These are phyloP conservation scores for Geothlypis trichas DNA, from an alignment of 2,113 vertebrate genomes.

Conservation along the genomic window DNA sequence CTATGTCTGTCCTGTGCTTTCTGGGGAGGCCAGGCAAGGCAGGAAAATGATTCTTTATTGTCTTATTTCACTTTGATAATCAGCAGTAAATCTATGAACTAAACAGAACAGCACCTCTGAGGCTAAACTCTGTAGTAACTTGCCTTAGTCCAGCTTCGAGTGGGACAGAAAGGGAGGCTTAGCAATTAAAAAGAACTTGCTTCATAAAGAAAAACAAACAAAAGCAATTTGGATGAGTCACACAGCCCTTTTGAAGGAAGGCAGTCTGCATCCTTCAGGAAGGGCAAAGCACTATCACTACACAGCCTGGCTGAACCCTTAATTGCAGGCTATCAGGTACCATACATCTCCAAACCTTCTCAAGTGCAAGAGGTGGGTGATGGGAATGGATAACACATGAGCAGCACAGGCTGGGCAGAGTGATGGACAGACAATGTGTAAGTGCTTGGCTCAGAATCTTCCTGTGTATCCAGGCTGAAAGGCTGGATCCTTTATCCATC, in stretches of 20 bases:
- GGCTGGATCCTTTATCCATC: too few relatives aligned
- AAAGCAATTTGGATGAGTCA: background rate
- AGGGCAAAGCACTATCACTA: background rate
- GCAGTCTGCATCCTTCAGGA: background rate
- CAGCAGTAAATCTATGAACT: background rate
- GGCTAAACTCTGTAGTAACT: background rate
- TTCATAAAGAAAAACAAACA: background rate
- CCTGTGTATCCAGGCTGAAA: background rate
- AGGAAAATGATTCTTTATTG: background rate
- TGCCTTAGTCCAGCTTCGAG: background rate
- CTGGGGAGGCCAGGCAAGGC: background rate
- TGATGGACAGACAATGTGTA: fast-evolving
- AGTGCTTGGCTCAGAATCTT: background rate
- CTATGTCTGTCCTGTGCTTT: background rate
- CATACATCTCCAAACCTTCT: background rate
- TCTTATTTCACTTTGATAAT: background rate
- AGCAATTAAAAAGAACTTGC: background rate
- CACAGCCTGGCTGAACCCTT: background rate
- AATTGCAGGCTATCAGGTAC: background rate
- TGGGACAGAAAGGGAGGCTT: background rate
- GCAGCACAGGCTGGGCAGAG: background rate
- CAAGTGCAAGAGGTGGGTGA: background rate
- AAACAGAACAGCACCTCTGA: background rate
- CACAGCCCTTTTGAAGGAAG: background rate
- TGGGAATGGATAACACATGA: background rate